Evolutionary conservation across 2,888 invertebrate genomes (phyloP), one percentile per base, ranked within the genome.

Genomic region (Blomia tropicalis): DNA sequence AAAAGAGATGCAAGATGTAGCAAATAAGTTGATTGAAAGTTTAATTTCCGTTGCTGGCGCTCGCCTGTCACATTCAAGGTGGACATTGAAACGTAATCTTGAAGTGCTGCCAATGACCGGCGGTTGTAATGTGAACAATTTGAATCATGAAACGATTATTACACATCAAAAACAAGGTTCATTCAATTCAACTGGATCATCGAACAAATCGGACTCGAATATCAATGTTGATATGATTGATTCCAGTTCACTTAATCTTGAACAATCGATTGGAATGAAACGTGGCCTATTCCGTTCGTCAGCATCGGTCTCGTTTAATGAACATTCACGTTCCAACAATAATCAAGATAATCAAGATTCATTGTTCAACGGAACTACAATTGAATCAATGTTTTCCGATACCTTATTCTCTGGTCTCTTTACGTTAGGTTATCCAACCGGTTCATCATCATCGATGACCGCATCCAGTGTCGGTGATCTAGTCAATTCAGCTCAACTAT

Each of bases 21-120:
- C 76, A 5, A 76, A 77, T 66, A 73, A 74, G 64, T 75, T 90
- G 60, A 81, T 89, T 43, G 90, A 90, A 71, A 83, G 84, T 3
- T 81, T 87, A 63, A 84, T 85, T 4, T 81, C 80, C 73, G 84
- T 89, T 41, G 88, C 88, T 5, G 87, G 87, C n/a, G 7, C 64
- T 19, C 85, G 87, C 69, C 76, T 90, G 67, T 88, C 88, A 71
- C 87, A 88, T 73, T 87, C 88, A 1, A 88, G 88, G 0, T 91
- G 89, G 89, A 47, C 51, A 27, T 74, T 90, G 59, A 76, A 87
- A 65, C 77, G 85, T 67, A 87, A 85, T 74, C 77, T 86, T 65
- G 85, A 86, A 56, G 87, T 88, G 1, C 81, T 83, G 67, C 72
- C 75, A 17, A 47, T 47, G 51, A 47, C 23, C n/a, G 51, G 51